Percentiles rank a stretch among this genome's conserved stretches.
phyloP scores from a whole-genome alignment of 2,797 vertebrate species.

The Anisognathus igniventris region DNA sequence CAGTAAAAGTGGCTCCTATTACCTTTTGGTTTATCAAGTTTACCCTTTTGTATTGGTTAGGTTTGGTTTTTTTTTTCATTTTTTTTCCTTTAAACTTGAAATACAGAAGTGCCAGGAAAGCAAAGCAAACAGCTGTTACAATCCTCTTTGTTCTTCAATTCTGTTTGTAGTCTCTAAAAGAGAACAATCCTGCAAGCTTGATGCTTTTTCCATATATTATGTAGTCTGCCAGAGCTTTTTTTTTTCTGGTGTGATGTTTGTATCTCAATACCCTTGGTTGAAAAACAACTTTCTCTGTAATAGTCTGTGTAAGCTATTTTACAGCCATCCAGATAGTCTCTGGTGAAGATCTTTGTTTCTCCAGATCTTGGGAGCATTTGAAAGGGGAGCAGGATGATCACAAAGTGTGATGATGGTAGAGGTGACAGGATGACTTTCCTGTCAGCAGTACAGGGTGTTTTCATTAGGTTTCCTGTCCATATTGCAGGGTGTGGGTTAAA shows the following conservation, averaged over 20 bases:
- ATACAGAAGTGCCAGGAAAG: conserved; percentile 4
- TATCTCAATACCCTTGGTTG: not conserved
- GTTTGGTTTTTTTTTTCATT: not conserved
- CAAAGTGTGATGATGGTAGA: not conserved
- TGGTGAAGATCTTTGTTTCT: not conserved
- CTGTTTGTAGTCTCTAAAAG: conserved; percentile 41
- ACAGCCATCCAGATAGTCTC: not conserved
- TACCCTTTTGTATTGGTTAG: not conserved
- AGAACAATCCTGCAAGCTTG: not conserved
- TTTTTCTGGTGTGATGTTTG: not conserved
- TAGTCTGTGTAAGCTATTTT: not conserved
- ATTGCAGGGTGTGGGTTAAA: not conserved
- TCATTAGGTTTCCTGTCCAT: not conserved
- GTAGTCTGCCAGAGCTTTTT: not conserved
- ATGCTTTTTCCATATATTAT: not conserved
- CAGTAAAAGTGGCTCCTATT: not conserved
- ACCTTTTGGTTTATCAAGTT: not conserved
- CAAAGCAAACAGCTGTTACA: conserved; percentile 20
- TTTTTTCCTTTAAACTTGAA: not conserved
- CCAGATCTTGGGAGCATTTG: not conserved
- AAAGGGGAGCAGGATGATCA: not conserved
- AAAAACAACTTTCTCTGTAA: not conserved
- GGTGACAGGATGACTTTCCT: not conserved
- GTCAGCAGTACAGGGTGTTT: fast-evolving
- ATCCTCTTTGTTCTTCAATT: conserved; percentile 37